Conservation (phyloP, 2,113 vertebrate species). For the Hirundichthys speculiger region DNA sequence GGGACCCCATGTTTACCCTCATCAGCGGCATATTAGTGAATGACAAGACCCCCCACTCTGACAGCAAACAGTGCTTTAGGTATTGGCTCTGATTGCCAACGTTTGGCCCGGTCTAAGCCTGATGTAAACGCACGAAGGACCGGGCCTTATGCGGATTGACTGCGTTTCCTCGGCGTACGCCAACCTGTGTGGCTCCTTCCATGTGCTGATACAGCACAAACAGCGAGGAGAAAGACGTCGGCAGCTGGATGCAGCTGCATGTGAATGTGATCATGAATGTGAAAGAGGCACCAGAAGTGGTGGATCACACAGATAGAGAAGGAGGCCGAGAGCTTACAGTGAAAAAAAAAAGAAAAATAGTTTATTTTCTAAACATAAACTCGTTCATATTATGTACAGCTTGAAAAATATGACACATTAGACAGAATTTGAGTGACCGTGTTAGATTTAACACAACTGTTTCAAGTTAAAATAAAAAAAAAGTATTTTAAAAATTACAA, state of each 20-base stretch:
- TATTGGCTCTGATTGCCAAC: constrained; percentile 46
- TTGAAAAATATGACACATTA: constrained; percentile 60
- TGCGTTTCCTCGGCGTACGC: constrained; percentile 47
- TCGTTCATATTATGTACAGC: constrained; percentile 74
- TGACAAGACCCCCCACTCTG: constrained; percentile 65
- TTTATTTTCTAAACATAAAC: constrained; percentile 77
- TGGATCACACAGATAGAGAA: background rate
- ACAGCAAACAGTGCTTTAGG: constrained; percentile 62
- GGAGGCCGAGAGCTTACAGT: constrained; percentile 3
- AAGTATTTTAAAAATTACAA: constrained; percentile 65
- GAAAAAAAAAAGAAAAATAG: constrained; percentile 73
- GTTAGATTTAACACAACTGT: constrained; percentile 14
- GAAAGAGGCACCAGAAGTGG: constrained; percentile 29
- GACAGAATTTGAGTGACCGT: constrained; percentile 25
- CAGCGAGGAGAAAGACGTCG: constrained; percentile 33
- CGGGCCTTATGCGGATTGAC: constrained; percentile 31
- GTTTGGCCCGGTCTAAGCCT: constrained; percentile 52
- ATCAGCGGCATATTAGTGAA: constrained; percentile 57
- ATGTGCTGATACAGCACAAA: constrained; percentile 59
- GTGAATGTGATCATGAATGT: constrained; percentile 55
- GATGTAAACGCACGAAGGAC: constrained; percentile 46
- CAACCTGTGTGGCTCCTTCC: constrained; percentile 43
- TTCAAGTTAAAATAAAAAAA: constrained; percentile 56
- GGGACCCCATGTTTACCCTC: constrained; percentile 44
- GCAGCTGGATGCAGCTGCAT: constrained; percentile 42